phyloP scores from a whole-genome alignment of 2,888 invertebrate genomes.

The Arge pagana region DNA sequence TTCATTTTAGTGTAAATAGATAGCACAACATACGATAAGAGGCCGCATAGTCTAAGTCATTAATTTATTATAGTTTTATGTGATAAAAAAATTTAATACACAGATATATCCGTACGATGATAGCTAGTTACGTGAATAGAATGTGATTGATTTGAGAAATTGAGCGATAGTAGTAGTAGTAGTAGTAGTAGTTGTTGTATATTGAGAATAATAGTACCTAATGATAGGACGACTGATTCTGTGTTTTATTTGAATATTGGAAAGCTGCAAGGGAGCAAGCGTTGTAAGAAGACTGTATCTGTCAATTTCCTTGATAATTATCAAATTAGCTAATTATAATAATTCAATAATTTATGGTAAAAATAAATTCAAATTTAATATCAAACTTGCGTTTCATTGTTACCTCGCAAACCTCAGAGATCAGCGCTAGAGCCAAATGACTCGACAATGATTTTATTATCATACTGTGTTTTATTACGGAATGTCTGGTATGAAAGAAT shows the following conservation, averaged over 20 bases:
- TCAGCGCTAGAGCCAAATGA: no score
- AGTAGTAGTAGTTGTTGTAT: slow-evolving; percentile 31
- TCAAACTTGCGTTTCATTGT: not conserved
- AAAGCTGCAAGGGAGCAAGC: slow-evolving; percentile 52
- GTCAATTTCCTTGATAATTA: slow-evolving; percentile 54
- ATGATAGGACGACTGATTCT: slow-evolving; percentile 46
- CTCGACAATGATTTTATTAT: no score
- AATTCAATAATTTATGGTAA: slow-evolving; percentile 44
- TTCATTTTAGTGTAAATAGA: slow-evolving; percentile 49
- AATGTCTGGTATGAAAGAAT: no score
- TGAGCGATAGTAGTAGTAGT: slow-evolving; percentile 11
- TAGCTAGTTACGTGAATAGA: not conserved
- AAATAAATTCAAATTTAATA: slow-evolving; percentile 51
- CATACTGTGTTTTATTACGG: no score
- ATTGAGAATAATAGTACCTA: slow-evolving; percentile 31
- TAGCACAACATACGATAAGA: slow-evolving; percentile 29
- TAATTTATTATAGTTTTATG: slow-evolving; percentile 50
- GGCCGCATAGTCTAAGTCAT: slow-evolving; percentile 37
- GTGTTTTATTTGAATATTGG: slow-evolving; percentile 47
- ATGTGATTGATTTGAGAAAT: not conserved
- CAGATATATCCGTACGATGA: slow-evolving; percentile 21
- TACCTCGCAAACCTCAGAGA: no score
- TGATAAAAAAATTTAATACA: slow-evolving; percentile 24
- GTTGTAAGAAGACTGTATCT: slow-evolving; percentile 56
- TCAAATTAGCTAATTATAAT: slow-evolving; percentile 46